Percentiles rank a stretch among this genome's conserved stretches.
phyloP scores from a whole-genome alignment of 2,797 vertebrate genomes.

The Acrossocheilus wenchowensis region DNA sequence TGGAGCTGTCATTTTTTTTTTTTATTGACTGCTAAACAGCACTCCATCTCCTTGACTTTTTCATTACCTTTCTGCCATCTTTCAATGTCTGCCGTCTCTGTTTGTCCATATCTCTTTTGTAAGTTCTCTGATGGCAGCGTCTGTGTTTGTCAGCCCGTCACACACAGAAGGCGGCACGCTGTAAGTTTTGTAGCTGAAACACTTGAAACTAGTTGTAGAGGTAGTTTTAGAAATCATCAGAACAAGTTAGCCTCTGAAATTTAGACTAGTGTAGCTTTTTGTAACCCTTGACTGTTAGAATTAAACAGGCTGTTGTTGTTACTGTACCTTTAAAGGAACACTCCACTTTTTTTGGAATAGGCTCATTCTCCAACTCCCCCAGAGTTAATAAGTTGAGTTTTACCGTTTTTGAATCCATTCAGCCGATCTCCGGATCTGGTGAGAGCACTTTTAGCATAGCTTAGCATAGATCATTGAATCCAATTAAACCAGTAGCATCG shows the following conservation, averaged over 20 bases:
- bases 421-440: too few relatives aligned
- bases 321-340: slow-evolving; percentile 17
- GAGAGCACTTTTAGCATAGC: too few relatives aligned
- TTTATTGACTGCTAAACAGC: neutral
- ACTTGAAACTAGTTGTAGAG: neutral
- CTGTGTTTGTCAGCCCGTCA: slow-evolving; percentile 90
- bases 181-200: slow-evolving; percentile 56
- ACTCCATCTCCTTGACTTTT: neutral
- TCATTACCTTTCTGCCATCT: slow-evolving; percentile 22
- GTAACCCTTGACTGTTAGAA: neutral
- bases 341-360: too few relatives aligned
- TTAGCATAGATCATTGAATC: too few relatives aligned
- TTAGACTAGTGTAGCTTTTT: neutral
- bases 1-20: neutral
- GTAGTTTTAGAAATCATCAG: slow-evolving; percentile 15
- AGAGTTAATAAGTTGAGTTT: too few relatives aligned
- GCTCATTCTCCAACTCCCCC: too few relatives aligned
- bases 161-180: slow-evolving; percentile 71
- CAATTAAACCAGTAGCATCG: too few relatives aligned
- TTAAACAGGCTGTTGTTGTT: neutral
- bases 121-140: slow-evolving; percentile 92
- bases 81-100: slow-evolving; percentile 11
- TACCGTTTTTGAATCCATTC: too few relatives aligned
- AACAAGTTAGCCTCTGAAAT: neutral
- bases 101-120: slow-evolving; percentile 54